Base-by-base conservation (phyloP, 2,113 vertebrate genomes). In the Lates calcarifer region DNA sequence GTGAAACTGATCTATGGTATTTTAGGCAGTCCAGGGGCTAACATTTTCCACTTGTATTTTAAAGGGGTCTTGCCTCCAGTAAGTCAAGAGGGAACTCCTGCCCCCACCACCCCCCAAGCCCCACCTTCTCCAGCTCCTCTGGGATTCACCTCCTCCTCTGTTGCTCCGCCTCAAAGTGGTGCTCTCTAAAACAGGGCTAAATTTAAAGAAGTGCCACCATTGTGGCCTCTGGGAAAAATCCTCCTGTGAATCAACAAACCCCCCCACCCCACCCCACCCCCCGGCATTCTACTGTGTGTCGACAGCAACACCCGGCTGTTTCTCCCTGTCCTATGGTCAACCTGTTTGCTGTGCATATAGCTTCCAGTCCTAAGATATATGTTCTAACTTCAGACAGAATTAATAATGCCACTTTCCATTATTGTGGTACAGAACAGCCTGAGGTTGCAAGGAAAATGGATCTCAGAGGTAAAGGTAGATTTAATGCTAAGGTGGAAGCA, bases 1-100 rank as follows among this genome's bases (percentile, higher is more conserved):
- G 77, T 87, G 82, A 89, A 90, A 91, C 62, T 47, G 77, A 88
- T 88, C 84, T 79, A 63, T 55, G 66, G 58, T 93, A 86, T 86
- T 90, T 90, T 72, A 58, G 79, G 81, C 76, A 9, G 43, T 58
- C 49, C 33, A 17, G 47, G 49, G 73, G 53, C 65, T 47, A 81
- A 89, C 63, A 71, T 90, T 91, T 92, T 88, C 86, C 89, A 83
- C 60, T 89, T 70, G 72, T 51, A 37, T 68, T 90, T 87, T 64
- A 77, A 90, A 69, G 61, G 63, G 31, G 57, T 73, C 57, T 71
- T 69, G 43, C 41, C 65, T 63, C 53, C 6, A 11, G 81, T 78
- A 77, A 77, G 74, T 81, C 60, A 76, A 73, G 67, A 83, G 84
- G 82, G 57, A 84, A 77, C 76, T 62, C 83, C 65, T 29, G 58